Evolutionary conservation across 1,140 invertebrate species (phyloP), one percentile per base, ranked within the genome.

Genomic region (Drosophila pallidifrons): DNA sequence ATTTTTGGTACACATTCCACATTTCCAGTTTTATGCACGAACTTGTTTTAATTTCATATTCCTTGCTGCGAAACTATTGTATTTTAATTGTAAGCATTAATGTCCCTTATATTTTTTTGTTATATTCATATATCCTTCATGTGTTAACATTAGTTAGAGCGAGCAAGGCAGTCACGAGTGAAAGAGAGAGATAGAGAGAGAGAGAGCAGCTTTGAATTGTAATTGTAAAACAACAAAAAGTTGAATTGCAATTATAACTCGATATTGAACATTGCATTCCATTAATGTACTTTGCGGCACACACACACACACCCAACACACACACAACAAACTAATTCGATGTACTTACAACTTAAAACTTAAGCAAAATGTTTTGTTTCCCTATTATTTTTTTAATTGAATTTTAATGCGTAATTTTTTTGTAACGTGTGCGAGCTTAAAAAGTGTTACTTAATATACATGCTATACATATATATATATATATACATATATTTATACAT

Each of bases 91-190:
- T 77, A 77, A 75, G 52, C 63, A 47, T 75, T 55, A 68, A 75
- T 74, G 83, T 87, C 82, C 54, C 35, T 25, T 25, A 38, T 10
- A 10, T 38, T 38, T 38, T 35, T 79, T 57, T 86, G 75, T 87
- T 88, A 83, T 25, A 25, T 25, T 67, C 60, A 74, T 77, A 66
- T 61, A 55, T 57, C 64, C 57, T 76, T 30, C 28, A 75, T 81
- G 79, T 81, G 47, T 75, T 46, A 75, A 45, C 75, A 64, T 77
- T 75, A 87, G 79, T 69, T 87, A 82, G 69, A 77, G 55, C 52
- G 81, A 74, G 71, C 61, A 10, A 15, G 41, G 41, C 11, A 41
- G 63, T 61, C 25, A 35, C 20, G 43, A 58, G 66, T 51, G 25
- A 45, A 63, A 73, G 59, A 70, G 51, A 65, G 60, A 2, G 41